phyloP scores from a whole-genome alignment of 2,888 invertebrate species.

The Eupithecia subumbrata region DNA sequence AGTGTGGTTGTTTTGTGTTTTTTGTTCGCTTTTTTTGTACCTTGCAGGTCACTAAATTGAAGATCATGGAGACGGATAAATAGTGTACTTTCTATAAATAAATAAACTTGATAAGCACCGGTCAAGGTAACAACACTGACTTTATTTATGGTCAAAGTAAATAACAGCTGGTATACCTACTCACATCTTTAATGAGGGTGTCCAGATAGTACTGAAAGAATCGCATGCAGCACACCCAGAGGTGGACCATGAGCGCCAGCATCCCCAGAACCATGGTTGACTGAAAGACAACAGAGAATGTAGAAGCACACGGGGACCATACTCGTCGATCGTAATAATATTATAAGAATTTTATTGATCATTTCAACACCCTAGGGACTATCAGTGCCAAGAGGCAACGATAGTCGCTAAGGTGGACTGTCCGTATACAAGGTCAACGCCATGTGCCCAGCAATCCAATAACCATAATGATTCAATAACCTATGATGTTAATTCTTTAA shows the following conservation, averaged over 20 bases:
- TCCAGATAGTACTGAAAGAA: constrained; percentile 80
- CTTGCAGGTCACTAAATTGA: background rate
- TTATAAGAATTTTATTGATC: no score
- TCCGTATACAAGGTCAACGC: no score
- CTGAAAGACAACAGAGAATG: constrained; percentile 51
- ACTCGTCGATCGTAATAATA: background rate
- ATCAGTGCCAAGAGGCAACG: no score
- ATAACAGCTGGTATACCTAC: constrained; percentile 44
- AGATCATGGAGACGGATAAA: no score
- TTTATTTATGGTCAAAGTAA: background rate
- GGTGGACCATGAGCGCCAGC: constrained; percentile 76
- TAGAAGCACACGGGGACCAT: background rate
- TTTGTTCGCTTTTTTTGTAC: no score
- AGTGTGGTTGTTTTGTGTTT: no score
- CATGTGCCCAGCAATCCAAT: no score
- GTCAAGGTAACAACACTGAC: background rate
- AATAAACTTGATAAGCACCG: background rate
- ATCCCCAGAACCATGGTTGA: constrained; percentile 76
- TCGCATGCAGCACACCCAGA: constrained; percentile 79
- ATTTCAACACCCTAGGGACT: no score
- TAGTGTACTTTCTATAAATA: no score
- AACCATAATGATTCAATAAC: no score
- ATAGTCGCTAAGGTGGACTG: no score
- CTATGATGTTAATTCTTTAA: no score
- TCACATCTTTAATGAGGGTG: constrained; percentile 75